These are phyloP conservation scores for Hafferia zeledoni DNA, from an alignment of 2,797 vertebrate species.

Conservation along the genomic window DNA sequence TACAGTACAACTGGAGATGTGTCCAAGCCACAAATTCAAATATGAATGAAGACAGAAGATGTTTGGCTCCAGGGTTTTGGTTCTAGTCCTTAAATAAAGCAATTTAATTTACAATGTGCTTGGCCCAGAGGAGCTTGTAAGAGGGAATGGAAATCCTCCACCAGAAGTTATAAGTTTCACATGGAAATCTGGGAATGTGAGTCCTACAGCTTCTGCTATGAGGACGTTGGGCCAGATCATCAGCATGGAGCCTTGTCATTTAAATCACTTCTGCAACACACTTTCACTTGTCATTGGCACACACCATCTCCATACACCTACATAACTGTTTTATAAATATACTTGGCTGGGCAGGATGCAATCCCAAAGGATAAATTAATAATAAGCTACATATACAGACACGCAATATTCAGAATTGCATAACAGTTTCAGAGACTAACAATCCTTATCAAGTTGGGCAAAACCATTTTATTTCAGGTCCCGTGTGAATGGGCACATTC, in stretches of 20 bases:
- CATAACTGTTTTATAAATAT: constrained; percentile 24
- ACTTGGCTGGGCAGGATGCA: neutral
- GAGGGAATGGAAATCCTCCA: constrained; percentile 20
- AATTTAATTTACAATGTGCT: neutral
- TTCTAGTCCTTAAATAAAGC: constrained; percentile 2
- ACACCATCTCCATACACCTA: neutral
- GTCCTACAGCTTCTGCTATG: neutral
- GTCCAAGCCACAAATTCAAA: constrained; percentile 34
- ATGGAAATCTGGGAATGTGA: neutral
- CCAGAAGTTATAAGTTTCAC: neutral
- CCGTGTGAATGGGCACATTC: neutral
- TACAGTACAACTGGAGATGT: neutral
- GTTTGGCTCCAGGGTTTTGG: constrained; percentile 23
- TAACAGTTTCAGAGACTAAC: neutral
- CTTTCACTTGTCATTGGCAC: constrained; percentile 18
- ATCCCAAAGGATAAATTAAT: constrained; percentile 46
- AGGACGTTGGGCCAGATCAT: neutral
- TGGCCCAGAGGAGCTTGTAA: neutral
- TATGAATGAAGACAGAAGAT: neutral
- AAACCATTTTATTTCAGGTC: neutral
- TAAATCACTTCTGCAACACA: neutral
- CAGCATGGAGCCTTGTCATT: neutral
- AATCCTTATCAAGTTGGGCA: neutral
- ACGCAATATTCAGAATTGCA: neutral
- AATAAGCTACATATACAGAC: neutral